Base-by-base conservation (phyloP, 2,888 invertebrate species). In the Tridacna gigas region DNA sequence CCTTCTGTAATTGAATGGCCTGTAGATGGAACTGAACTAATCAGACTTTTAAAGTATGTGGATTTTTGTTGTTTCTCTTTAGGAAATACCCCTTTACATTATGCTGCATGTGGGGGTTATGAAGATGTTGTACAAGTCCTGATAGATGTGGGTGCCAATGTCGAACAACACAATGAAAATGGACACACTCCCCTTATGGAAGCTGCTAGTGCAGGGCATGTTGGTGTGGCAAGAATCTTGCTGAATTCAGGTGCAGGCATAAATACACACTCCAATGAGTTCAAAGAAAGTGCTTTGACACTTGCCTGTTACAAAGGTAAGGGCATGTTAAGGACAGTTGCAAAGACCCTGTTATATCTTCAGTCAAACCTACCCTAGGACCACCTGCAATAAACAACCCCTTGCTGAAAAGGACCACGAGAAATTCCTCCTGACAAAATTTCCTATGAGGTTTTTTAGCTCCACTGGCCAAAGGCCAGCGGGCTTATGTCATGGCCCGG, bases 141-240 rank as follows among this genome's bases (percentile, higher is more conserved):
- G 90, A 96, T 99, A 79, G 97, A 97, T 93, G 97, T 97, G 94
- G 97, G 97, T 88, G 98, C 98, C 92, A 98, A 98, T 95, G 98
- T 99, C 63, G 99, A 99, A 95, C 98, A 98, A 95, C 99, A 99
- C 95, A 99, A 99, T 95, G 99, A 99, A 96, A 99, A 99, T 95
- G 99, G 99, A 7, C 99, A 99, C 96, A 99, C 99, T 83, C 99
- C 99, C 69, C 93, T 96, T 83, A 96, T 96, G 95, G 95, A 96
- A 89, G 95, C 95, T 15, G 94, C 95, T 65, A 94, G 94, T 83
- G 94, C 94, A 13, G 95, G 95, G 5, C 94, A 95, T 92, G 93
- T 95, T 28, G 93, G 94, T 7, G 95, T 95, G 22, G 95, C 95
- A 73, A 79, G 93, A 96, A 97, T 98, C 93, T 96, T 99, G 75